phyloP scores from a whole-genome alignment of 2,797 vertebrate species.

The Parotocinclus haroldoi region DNA sequence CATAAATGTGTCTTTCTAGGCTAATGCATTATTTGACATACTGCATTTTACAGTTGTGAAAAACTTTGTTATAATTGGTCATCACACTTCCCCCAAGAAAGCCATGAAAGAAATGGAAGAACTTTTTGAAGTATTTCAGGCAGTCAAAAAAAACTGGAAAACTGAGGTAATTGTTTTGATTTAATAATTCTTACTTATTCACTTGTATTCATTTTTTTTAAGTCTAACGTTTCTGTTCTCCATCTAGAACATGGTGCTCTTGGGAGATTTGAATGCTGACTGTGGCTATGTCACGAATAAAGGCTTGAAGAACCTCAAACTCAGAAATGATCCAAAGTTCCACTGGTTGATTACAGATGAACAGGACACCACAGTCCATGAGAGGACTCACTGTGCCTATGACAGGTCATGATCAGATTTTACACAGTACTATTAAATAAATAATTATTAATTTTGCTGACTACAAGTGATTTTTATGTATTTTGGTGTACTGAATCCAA shows the following conservation, averaged over 20 bases:
- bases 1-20: too few species aligned
- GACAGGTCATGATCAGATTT: too few species aligned
- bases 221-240: neutral
- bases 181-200: neutral
- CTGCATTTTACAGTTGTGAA: conserved; percentile 68
- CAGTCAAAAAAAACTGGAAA: conserved; percentile 70
- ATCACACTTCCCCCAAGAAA: conserved; percentile 74
- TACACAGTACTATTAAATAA: too few species aligned
- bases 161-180: conserved; percentile 60
- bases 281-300: conserved; percentile 75
- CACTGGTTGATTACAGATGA: conserved; percentile 78
- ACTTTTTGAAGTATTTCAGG: conserved; percentile 71
- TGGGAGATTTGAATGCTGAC: conserved; percentile 80
- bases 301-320: conserved; percentile 66
- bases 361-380: conserved; percentile 77
- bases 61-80: conserved; percentile 75
- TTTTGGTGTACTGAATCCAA: too few species aligned
- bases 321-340: conserved; percentile 71
- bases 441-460: too few species aligned
- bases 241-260: conserved; percentile 76
- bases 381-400: conserved; percentile 77
- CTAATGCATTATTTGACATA: too few species aligned
- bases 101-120: conserved; percentile 77
- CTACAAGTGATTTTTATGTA: too few species aligned
- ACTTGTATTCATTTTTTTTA: neutral